phyloP scores from a whole-genome alignment of 2,888 invertebrate species.

The Andrena marginata region DNA sequence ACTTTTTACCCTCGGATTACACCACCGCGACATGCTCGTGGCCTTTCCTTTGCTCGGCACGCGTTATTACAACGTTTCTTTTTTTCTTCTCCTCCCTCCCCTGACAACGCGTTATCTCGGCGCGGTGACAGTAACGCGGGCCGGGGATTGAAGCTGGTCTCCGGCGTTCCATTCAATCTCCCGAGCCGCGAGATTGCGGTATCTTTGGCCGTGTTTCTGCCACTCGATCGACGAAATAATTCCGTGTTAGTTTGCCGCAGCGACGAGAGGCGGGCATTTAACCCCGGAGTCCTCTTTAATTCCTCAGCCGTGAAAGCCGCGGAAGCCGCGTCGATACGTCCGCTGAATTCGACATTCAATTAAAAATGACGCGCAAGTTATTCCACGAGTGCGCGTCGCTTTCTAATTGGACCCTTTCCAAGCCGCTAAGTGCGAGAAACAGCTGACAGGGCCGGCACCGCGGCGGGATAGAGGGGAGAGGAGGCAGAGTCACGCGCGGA shows the following conservation, averaged over 20 bases:
- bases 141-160: slow-evolving; percentile 8
- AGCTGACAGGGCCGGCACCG: slow-evolving; percentile 14
- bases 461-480: neutral
- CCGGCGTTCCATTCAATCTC: slow-evolving; percentile 17
- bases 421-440: slow-evolving; percentile 34
- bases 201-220: neutral
- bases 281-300: slow-evolving; percentile 8
- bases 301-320: neutral
- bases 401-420: slow-evolving; percentile 50
- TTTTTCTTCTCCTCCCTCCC: neutral
- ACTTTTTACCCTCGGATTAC: slow-evolving; percentile 61
- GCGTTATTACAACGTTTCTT: slow-evolving; percentile 52
- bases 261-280: slow-evolving; percentile 15
- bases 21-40: slow-evolving; percentile 38
- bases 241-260: neutral
- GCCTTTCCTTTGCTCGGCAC: slow-evolving; percentile 31
- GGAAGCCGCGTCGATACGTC: slow-evolving; percentile 23
- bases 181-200: neutral
- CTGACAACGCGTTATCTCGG: slow-evolving; percentile 46
- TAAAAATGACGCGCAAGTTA: slow-evolving; percentile 47
- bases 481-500: neutral
- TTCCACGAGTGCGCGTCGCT: slow-evolving; percentile 47
- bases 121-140: neutral
- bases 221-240: slow-evolving; percentile 14
- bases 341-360: slow-evolving; percentile 43